Evolutionary conservation across 2,888 invertebrate genomes (phyloP).

Genomic region (Rotaria macrura): DNA sequence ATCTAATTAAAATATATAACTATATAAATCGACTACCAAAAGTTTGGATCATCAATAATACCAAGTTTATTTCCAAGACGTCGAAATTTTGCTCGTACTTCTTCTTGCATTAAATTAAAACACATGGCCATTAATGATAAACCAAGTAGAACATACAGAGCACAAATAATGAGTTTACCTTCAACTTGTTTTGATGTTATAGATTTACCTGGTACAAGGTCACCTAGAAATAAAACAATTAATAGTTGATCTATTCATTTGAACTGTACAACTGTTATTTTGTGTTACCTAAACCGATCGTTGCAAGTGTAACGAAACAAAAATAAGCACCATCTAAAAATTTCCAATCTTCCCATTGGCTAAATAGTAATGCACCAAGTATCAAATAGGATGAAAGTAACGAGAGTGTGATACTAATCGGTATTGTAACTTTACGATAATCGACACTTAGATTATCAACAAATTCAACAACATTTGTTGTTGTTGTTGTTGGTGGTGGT

Average conservation of each 20-base stretch:
- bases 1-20: neutral
- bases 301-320: conserved; percentile 34
- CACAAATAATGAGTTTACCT: conserved; percentile 25
- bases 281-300: conserved; percentile 31
- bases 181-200: conserved; percentile 29
- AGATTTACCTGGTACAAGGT: conserved; percentile 33
- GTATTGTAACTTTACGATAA: conserved; percentile 32
- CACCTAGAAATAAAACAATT: neutral
- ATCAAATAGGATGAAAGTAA: conserved; percentile 31
- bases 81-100: conserved; percentile 32
- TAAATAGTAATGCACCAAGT: conserved; percentile 27
- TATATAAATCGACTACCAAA: conserved; percentile 25
- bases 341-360: conserved; percentile 28
- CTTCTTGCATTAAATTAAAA: conserved; percentile 34
- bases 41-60: conserved; percentile 33
- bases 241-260: too few species aligned
- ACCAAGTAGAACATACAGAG: conserved; percentile 33
- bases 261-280: neutral
- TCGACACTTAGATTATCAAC: conserved; percentile 28
- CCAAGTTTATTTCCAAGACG: conserved; percentile 31
- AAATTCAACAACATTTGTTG: conserved; percentile 23
- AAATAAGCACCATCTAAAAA: conserved; percentile 34
- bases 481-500: too few species aligned
- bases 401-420: conserved; percentile 32
- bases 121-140: conserved; percentile 33